A percentile compares a stretch with the other conserved stretches of the same genome.
These are phyloP conservation scores for Nineta flava DNA, from an alignment of 2,888 invertebrate species.

Conservation along the genomic window DNA sequence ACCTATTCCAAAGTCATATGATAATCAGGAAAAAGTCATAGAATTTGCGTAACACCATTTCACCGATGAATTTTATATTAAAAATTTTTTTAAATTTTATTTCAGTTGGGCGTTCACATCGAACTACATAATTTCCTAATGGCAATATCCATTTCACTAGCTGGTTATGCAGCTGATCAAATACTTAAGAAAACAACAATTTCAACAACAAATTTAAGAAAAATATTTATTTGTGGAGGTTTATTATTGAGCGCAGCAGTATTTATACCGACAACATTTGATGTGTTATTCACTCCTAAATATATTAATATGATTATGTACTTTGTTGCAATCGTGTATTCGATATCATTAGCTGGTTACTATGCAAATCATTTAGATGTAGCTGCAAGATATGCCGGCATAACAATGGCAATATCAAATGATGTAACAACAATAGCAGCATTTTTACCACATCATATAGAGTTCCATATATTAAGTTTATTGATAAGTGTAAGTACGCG, in stretches of 20 bases:
- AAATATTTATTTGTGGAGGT: conserved; percentile 98
- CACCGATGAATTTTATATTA: neutral
- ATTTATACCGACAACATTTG: conserved; percentile 68
- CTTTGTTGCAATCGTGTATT: conserved; percentile 94
- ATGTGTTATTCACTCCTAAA: conserved; percentile 63
- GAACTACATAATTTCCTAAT: conserved; percentile 95
- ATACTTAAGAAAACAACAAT: conserved; percentile 79
- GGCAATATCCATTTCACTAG: conserved; percentile 94
- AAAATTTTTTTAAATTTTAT: no score
- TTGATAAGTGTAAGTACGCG: no score
- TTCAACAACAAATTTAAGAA: conserved; percentile 87
- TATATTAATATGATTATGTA: conserved; percentile 79
- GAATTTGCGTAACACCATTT: neutral
- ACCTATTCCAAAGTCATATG: no score
- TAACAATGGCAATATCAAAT: conserved; percentile 96
- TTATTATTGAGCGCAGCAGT: conserved; percentile 98
- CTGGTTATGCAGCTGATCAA: conserved; percentile 92
- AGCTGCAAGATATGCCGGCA: conserved; percentile 91
- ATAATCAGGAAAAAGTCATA: no score
- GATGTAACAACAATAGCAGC: conserved; percentile 97
- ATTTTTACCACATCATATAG: conserved; percentile 80
- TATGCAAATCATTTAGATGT: conserved; percentile 99
- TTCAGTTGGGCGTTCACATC: conserved; percentile 78
- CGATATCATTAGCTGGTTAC: conserved; percentile 98
- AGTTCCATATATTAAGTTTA: conserved; percentile 51